Evolutionary conservation across 2,797 vertebrate genomes (phyloP).

Genomic region (Sandelia bainsii): DNA sequence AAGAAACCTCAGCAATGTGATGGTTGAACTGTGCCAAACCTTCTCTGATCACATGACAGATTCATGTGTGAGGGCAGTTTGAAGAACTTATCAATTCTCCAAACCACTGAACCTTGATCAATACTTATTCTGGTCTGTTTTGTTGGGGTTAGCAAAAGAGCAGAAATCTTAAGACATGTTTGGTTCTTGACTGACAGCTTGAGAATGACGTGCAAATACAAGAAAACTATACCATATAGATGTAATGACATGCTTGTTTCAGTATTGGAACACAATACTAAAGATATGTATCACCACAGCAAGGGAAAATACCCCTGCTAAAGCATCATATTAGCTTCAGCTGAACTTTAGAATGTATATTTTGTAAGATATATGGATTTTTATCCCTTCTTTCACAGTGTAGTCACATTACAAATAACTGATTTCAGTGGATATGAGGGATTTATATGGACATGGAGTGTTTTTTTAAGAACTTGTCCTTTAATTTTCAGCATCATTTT

Average conservation of each 20-base stretch:
- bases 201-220: background rate
- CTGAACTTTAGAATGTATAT: too few species aligned
- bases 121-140: constrained; percentile 24
- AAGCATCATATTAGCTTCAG: too few species aligned
- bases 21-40: constrained; percentile 29
- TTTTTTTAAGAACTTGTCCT: too few species aligned
- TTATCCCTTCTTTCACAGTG: background rate
- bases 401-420: background rate
- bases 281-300: too few species aligned
- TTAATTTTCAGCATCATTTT: background rate
- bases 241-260: background rate
- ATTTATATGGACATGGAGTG: background rate
- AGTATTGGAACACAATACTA: too few species aligned
- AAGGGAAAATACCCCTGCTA: too few species aligned
- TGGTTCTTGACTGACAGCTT: background rate
- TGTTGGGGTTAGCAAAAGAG: constrained; percentile 22
- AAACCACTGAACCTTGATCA: constrained; percentile 14
- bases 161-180: background rate
- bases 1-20: constrained; percentile 32
- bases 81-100: background rate
- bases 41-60: constrained; percentile 30
- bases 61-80: constrained; percentile 6
- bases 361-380: too few species aligned
- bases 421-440: too few species aligned
- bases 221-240: background rate